Percentiles rank a stretch among this genome's conserved stretches.
Evolutionary conservation across 2,888 invertebrate species (phyloP).

Genomic region (Pheosia gnoma): DNA sequence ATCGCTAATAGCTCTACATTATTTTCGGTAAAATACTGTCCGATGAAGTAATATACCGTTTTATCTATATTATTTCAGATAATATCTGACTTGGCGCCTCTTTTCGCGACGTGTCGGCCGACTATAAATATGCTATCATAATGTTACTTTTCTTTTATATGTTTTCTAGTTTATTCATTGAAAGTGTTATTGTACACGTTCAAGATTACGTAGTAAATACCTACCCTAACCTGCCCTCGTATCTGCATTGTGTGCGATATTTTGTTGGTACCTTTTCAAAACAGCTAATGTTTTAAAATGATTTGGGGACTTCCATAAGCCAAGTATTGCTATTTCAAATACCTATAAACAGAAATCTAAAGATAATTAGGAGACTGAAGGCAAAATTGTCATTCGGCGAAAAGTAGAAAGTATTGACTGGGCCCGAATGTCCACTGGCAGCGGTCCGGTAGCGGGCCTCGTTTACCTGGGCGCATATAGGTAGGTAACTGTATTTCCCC

Average conservation of each 20-base stretch:
- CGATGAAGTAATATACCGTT: constrained; percentile 4
- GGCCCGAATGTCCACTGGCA: constrained; percentile 26
- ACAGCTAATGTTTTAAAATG: too few species aligned
- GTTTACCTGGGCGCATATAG: constrained; percentile 58
- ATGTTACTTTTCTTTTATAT: constrained; percentile 1
- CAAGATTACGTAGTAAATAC: background rate
- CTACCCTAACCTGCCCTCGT: too few species aligned
- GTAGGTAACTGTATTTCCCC: constrained; percentile 70
- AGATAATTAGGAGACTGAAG: too few species aligned
- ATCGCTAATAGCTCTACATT: background rate
- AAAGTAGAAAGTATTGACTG: constrained; percentile 8
- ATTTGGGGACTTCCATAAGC: too few species aligned
- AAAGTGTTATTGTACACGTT: constrained; percentile 6
- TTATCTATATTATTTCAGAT: background rate
- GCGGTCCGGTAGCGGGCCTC: constrained; percentile 51
- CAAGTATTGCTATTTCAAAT: too few species aligned
- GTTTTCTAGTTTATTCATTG: background rate
- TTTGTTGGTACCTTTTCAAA: too few species aligned
- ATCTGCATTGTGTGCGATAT: too few species aligned
- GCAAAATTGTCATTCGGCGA: background rate
- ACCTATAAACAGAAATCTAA: too few species aligned
- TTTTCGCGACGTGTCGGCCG: background rate
- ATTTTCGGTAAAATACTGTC: background rate
- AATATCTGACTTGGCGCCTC: constrained; percentile 8
- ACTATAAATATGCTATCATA: constrained; percentile 9